Evolutionary conservation across 1,140 invertebrate species (phyloP).

Genomic region (Pachyrhynchus sulphureomaculatus): DNA sequence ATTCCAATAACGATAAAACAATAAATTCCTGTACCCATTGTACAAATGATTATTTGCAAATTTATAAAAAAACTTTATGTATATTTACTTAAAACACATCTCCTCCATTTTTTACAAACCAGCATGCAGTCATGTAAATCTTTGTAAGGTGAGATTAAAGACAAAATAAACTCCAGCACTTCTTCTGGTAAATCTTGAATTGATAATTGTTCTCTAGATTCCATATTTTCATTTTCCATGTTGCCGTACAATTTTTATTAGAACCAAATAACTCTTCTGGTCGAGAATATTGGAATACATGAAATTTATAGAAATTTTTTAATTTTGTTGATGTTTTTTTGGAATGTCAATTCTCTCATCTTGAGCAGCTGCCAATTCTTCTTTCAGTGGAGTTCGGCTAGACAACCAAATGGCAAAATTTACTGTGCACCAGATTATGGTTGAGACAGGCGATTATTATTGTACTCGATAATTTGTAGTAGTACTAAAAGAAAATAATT

Average conservation of each 20-base stretch:
- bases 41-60: no score
- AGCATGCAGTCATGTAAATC: constrained; percentile 82
- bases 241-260: background rate
- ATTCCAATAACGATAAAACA: no score
- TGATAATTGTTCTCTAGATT: constrained; percentile 24
- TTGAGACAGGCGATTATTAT: no score
- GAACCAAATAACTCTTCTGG: background rate
- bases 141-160: constrained; percentile 84
- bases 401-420: no score
- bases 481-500: no score
- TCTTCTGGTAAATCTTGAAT: constrained; percentile 84
- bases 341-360: background rate
- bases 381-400: no score
- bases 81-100: constrained; percentile 75
- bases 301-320: constrained; percentile 10
- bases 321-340: constrained; percentile 31
- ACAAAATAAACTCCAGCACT: constrained; percentile 88
- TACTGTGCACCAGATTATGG: no score
- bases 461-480: no score
- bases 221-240: background rate
- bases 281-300: constrained; percentile 13
- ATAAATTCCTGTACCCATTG: no score
- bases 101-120: constrained; percentile 84
- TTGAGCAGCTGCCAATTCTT: no score
- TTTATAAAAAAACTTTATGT: background rate